Evolutionary conservation across 2,888 invertebrate species (phyloP).

Genomic region (Orthosia cruda): DNA sequence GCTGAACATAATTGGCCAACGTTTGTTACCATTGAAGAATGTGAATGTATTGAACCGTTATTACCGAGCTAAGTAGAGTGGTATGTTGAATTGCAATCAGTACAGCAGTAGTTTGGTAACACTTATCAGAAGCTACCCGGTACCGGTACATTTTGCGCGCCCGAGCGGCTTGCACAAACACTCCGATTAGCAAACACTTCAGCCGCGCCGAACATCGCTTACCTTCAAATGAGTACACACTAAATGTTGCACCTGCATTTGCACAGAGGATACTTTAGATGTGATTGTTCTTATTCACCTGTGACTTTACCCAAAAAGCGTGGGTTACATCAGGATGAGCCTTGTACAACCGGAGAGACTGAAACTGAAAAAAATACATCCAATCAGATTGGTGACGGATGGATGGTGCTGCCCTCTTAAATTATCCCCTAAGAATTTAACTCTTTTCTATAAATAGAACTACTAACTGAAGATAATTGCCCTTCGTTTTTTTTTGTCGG

Average conservation of each 20-base stretch:
- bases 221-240: slow-evolving; percentile 4
- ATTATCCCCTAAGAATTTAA: neutral
- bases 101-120: neutral
- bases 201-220: neutral
- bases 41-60: neutral
- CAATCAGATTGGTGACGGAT: too few relatives aligned
- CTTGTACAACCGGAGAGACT: neutral
- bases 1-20: neutral
- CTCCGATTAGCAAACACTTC: slow-evolving; percentile 20
- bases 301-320: neutral
- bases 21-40: slow-evolving; percentile 7
- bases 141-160: neutral
- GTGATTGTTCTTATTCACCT: neutral
- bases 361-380: too few relatives aligned
- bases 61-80: neutral
- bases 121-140: neutral
- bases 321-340: neutral
- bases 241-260: slow-evolving; percentile 1
- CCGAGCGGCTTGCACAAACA: neutral
- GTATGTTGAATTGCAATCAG: neutral
- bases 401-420: neutral
- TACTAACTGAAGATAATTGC: neutral
- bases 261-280: neutral
- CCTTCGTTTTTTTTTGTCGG: neutral
- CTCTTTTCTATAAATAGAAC: neutral